Evolutionary conservation across 2,113 vertebrate genomes (phyloP).

Genomic region (Peucedramus taeniatus): DNA sequence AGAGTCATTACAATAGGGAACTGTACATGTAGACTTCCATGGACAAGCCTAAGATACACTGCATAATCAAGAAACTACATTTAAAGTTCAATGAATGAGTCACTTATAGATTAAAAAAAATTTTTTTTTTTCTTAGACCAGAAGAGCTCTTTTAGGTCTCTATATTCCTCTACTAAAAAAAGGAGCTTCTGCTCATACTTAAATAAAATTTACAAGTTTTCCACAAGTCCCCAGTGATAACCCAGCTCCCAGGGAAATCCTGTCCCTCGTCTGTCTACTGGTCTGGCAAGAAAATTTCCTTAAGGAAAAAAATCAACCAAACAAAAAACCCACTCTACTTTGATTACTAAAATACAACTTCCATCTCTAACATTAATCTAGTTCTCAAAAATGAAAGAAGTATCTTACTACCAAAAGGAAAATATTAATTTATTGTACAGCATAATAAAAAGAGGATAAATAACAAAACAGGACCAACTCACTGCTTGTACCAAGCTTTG

Average conservation of each 20-base stretch:
- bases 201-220: not conserved
- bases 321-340: not conserved
- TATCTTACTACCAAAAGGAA: not conserved
- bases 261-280: not conserved
- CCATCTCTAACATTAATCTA: not conserved
- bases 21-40: not conserved
- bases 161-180: not conserved
- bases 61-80: constrained; percentile 2
- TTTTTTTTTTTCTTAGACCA: not conserved
- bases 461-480: not conserved
- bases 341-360: not conserved
- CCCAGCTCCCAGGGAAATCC: not conserved
- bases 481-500: not conserved
- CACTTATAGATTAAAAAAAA: not conserved
- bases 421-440: not conserved
- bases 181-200: not conserved
- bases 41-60: not conserved
- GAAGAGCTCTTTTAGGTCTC: not conserved
- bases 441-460: not conserved
- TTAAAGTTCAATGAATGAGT: not conserved
- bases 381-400: not conserved
- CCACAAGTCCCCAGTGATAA: not conserved
- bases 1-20: not conserved
- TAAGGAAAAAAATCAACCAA: not conserved
- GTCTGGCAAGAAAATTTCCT: not conserved